A percentile compares a stretch with the other conserved stretches of the same genome.
phyloP scores from a whole-genome alignment of 2,797 vertebrate species.

The Cyprinodon diabolis region DNA sequence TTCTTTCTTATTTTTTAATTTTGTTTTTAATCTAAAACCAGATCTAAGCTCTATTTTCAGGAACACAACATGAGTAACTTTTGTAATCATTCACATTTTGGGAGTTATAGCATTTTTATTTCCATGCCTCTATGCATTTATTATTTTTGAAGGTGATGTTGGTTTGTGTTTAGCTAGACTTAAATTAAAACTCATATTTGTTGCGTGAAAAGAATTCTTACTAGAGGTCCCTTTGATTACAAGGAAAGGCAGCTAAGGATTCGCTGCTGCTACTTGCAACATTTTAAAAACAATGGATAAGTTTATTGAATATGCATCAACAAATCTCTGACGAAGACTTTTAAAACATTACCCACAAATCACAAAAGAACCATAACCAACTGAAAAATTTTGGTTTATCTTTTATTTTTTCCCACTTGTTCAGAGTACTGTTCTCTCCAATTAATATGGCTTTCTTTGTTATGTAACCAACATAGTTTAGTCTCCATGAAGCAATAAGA shows the following conservation, averaged over 20 bases:
- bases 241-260: neutral
- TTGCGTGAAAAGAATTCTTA: no score
- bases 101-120: neutral
- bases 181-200: neutral
- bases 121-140: neutral
- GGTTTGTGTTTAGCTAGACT: neutral
- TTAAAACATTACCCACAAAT: slow-evolving; percentile 24
- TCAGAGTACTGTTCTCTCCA: neutral
- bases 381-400: neutral
- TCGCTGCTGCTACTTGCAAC: neutral
- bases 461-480: slow-evolving; percentile 56
- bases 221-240: neutral
- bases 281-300: neutral
- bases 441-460: slow-evolving; percentile 54
- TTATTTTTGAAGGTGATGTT: neutral
- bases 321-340: slow-evolving; percentile 25
- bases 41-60: neutral
- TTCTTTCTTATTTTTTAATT: neutral
- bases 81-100: neutral
- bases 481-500: slow-evolving; percentile 15
- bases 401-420: neutral
- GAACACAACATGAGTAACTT: neutral
- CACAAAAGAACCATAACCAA: slow-evolving; percentile 5
- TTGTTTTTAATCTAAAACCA: neutral
- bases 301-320: neutral